Conservation (phyloP, 2,888 invertebrate genomes). For the Rhorus exstirpatorius region DNA sequence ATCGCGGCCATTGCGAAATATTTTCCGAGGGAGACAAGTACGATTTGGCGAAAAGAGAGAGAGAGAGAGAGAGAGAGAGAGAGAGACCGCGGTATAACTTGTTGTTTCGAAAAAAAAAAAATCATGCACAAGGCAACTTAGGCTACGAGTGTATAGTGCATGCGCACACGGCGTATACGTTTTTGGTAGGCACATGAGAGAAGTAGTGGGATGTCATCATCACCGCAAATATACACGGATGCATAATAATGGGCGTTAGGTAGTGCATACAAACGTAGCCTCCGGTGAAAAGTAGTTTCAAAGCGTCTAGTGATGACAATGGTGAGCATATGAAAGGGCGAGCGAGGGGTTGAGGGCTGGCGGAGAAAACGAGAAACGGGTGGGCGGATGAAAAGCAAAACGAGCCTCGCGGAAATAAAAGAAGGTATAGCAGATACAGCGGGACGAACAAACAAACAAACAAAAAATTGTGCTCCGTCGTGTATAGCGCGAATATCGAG, state of each 20-base stretch:
- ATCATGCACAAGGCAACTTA: constrained; percentile 10
- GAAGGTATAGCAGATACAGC: constrained; percentile 56
- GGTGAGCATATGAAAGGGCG: constrained; percentile 63
- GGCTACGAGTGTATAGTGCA: background rate
- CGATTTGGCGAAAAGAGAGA: too few species aligned
- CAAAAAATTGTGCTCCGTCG: constrained; percentile 54
- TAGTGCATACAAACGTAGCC: constrained; percentile 68
- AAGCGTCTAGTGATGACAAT: constrained; percentile 79
- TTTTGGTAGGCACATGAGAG: background rate
- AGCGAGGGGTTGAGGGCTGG: constrained; percentile 54
- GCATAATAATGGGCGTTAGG: constrained; percentile 67
- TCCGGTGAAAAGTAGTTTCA: constrained; percentile 79
- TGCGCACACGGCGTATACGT: background rate
- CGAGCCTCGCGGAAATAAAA: constrained; percentile 66
- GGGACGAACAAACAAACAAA: constrained; percentile 29
- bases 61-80: too few species aligned
- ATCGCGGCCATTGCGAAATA: background rate
- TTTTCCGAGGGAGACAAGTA: constrained; percentile 11
- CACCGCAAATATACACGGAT: constrained; percentile 64
- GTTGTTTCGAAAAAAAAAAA: too few species aligned
- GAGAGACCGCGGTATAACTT: constrained; percentile 54
- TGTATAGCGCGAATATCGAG: background rate
- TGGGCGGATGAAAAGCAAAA: constrained; percentile 62
- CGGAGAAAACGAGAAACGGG: constrained; percentile 68
- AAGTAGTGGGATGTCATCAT: constrained; percentile 21